phyloP scores from a whole-genome alignment of 1,140 invertebrate genomes.

The Bombus pyrosoma region DNA sequence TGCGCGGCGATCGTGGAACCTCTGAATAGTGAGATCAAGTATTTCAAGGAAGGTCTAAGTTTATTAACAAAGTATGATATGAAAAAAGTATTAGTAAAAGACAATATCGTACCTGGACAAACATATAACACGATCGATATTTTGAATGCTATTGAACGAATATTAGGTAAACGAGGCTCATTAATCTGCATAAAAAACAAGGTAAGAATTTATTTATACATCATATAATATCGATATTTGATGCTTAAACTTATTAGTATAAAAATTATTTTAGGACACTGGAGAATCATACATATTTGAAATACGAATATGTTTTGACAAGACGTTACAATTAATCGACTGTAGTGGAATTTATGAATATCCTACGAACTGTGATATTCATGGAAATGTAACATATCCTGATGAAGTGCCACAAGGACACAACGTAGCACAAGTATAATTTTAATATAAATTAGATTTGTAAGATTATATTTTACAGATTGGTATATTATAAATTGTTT shows the following conservation, averaged over 20 bases:
- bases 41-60: slow-evolving; percentile 87
- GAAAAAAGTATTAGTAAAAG: slow-evolving; percentile 83
- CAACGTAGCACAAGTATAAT: slow-evolving; percentile 21
- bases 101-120: slow-evolving; percentile 85
- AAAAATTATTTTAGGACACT: slow-evolving; percentile 77
- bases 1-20: slow-evolving; percentile 86
- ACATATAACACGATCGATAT: slow-evolving; percentile 84
- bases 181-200: slow-evolving; percentile 67
- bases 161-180: slow-evolving; percentile 65
- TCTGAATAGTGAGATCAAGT: slow-evolving; percentile 87
- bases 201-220: slow-evolving; percentile 55
- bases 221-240: neutral
- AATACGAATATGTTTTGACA: slow-evolving; percentile 86
- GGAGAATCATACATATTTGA: slow-evolving; percentile 80
- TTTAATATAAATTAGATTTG: neutral
- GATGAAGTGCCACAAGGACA: slow-evolving; percentile 71
- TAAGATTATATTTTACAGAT: neutral
- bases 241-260: neutral
- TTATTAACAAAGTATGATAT: slow-evolving; percentile 87
- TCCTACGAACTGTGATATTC: slow-evolving; percentile 84
- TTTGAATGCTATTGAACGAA: slow-evolving; percentile 82
- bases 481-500: neutral
- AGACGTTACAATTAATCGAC: slow-evolving; percentile 83
- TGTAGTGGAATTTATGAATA: slow-evolving; percentile 83
- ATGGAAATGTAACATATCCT: slow-evolving; percentile 84